Base-by-base conservation (phyloP, 2,888 invertebrate genomes). In the Drosophila ochracea region DNA sequence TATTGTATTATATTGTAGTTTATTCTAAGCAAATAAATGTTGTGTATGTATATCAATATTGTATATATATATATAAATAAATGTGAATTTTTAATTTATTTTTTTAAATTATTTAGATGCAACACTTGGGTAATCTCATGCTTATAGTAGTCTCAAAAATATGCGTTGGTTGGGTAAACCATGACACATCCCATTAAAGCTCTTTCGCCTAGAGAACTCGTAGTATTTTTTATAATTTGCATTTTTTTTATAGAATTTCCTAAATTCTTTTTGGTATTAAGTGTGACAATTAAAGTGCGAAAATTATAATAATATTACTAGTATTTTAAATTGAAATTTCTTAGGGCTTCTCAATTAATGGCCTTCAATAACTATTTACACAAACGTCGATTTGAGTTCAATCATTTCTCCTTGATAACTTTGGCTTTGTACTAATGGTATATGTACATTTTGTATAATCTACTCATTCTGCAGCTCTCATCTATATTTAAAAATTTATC, bases 1-100 rank as follows among this genome's bases (percentile, higher is more conserved):
- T 87, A 87, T 89, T 86, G 85, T 80, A 75, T 75, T 76, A 55
- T 71, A 80, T 73, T 67, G 25, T 70, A 65, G 49, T 54, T 74
- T 52, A 55, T 9, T 37, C 49, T 80, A 78, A 62, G 71, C 49
- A 52, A 87, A 82, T 82, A 76, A 73, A 77, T 68, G 9, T 60
- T 39, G 25, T 28, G 25, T 55, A 2, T 47, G 9, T 47, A 16
- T 16, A 9, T 25, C 7, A 47, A 47, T 25, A 21, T 16, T 16
- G 4, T 25, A 4, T 30, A 7, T 7, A 7, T 31, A 31, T 9
- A 31, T 2, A 7, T 7, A 16, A 13, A 21, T 16, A 16, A 16
- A 47, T 4, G 16, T 47, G 25, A 2, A 25, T 47, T 47, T 47
- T 16, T 1, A 11, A n/a, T 4, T n/a, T 9, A 28, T 37, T 37